Percentiles rank a stretch among this genome's conserved stretches.
phyloP scores from a whole-genome alignment of 2,888 invertebrate species.

The Rhimphoctona megacephalus region DNA sequence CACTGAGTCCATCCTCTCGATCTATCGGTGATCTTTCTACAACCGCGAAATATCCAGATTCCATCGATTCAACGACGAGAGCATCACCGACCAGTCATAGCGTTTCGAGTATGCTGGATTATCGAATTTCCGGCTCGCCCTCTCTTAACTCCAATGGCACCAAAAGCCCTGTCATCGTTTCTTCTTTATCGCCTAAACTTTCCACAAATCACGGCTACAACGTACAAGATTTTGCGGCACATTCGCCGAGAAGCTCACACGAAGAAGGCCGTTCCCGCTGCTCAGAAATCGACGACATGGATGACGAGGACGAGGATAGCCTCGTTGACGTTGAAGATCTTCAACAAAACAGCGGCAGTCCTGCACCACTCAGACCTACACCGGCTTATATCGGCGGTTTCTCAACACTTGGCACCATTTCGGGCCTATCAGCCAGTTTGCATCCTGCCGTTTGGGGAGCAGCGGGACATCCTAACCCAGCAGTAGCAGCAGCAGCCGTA shows the following conservation, averaged over 20 bases:
- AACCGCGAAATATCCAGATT: constrained; percentile 69
- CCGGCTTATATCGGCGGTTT: constrained; percentile 82
- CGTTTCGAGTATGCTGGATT: constrained; percentile 67
- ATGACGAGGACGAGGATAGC: constrained; percentile 87
- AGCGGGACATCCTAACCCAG: constrained; percentile 77
- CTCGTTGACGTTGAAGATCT: constrained; percentile 93
- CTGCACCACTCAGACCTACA: constrained; percentile 81
- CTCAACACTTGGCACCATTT: constrained; percentile 76
- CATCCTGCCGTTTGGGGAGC: constrained; percentile 81
- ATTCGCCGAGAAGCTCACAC: constrained; percentile 80
- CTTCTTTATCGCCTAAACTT: constrained; percentile 68
- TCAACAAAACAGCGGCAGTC: constrained; percentile 73
- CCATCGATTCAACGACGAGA: constrained; percentile 61
- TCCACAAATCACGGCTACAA: constrained; percentile 46
- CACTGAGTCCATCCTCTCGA: constrained; percentile 47
- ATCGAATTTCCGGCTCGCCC: constrained; percentile 55
- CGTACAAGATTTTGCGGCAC: constrained; percentile 72
- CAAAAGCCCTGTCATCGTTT: constrained; percentile 43
- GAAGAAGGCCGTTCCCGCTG: constrained; percentile 78
- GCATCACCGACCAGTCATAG: constrained; percentile 63
- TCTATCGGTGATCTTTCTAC: constrained; percentile 56
- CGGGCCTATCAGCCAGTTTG: constrained; percentile 77
- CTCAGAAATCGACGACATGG: constrained; percentile 87
- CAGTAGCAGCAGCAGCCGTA: constrained; percentile 77
- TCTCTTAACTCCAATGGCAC: constrained; percentile 49